These are phyloP conservation scores for Sclerurus mexicanus DNA, from an alignment of 2,113 vertebrate species.

Conservation along the genomic window DNA sequence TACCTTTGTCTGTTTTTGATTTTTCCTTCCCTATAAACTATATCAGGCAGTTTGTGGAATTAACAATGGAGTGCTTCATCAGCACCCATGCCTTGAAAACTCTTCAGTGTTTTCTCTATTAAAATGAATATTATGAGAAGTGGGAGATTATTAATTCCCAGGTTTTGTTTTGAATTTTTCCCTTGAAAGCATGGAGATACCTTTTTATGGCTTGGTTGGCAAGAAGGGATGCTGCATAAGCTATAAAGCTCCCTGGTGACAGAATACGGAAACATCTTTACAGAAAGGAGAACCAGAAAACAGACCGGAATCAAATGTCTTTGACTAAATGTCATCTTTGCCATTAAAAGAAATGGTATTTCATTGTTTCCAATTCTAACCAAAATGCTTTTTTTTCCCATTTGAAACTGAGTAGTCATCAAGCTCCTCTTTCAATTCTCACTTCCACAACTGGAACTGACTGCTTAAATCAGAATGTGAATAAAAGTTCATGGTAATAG, in stretches of 20 bases:
- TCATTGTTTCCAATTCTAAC: not conserved
- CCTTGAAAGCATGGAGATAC: not conserved
- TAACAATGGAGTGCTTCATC: not conserved
- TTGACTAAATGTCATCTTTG: not conserved
- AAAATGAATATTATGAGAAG: not conserved
- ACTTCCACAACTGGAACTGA: not conserved
- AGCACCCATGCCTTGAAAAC: not conserved
- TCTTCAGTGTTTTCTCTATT: not conserved
- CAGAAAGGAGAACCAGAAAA: not conserved
- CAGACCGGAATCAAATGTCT: fast-evolving
- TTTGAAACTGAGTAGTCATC: not conserved
- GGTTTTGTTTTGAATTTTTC: not conserved
- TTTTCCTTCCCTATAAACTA: not conserved
- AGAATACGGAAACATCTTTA: not conserved
- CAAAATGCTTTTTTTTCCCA: not conserved
- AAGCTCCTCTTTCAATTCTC: not conserved
- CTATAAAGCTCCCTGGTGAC: not conserved
- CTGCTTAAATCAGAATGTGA: not conserved
- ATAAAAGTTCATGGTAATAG: not conserved
- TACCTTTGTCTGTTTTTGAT: not conserved
- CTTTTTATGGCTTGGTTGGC: not conserved
- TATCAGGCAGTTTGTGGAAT: not conserved
- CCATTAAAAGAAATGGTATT: not conserved
- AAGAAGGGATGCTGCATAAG: not conserved
- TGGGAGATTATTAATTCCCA: not conserved